A percentile compares a stretch with the other conserved stretches of the same genome.
phyloP scores from a whole-genome alignment of 2,888 invertebrate species.

The Aquatica leii region DNA sequence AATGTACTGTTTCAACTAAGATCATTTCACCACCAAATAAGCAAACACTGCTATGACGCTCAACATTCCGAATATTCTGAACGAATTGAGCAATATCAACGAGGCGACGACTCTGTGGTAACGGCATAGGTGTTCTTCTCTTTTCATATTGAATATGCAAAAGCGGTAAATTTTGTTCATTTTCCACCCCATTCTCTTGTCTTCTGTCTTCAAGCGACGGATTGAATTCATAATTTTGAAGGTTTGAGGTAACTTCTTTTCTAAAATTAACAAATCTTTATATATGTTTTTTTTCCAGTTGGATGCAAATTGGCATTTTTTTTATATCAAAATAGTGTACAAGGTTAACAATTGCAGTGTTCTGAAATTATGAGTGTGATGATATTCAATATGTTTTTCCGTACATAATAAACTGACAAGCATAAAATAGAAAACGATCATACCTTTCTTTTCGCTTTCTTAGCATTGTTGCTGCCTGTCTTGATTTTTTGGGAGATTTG shows the following conservation, averaged over 20 bases:
- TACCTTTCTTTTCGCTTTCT: background rate
- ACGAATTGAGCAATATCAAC: conserved; percentile 4
- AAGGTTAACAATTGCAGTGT: too few species aligned
- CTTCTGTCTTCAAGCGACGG: conserved; percentile 3
- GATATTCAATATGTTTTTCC: background rate
- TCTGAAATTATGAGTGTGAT: background rate
- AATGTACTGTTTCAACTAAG: conserved; percentile 2
- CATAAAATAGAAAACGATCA: background rate
- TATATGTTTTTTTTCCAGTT: background rate
- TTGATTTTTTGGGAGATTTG: background rate
- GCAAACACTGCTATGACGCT: conserved; percentile 5
- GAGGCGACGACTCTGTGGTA: background rate
- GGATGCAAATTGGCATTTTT: background rate
- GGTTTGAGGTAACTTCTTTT: background rate
- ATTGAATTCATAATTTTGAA: conserved; percentile 2
- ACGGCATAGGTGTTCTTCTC: conserved; percentile 2
- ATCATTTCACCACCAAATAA: conserved; percentile 1
- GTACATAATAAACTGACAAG: background rate
- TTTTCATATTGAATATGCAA: conserved; percentile 1
- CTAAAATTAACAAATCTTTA: background rate
- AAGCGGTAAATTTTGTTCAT: background rate
- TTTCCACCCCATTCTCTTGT: background rate
- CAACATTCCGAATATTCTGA: background rate
- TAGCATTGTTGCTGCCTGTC: background rate
- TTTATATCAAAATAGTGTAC: too few species aligned